phyloP scores from a whole-genome alignment of 2,888 invertebrate genomes.

The Lasioglossum calceatum region DNA sequence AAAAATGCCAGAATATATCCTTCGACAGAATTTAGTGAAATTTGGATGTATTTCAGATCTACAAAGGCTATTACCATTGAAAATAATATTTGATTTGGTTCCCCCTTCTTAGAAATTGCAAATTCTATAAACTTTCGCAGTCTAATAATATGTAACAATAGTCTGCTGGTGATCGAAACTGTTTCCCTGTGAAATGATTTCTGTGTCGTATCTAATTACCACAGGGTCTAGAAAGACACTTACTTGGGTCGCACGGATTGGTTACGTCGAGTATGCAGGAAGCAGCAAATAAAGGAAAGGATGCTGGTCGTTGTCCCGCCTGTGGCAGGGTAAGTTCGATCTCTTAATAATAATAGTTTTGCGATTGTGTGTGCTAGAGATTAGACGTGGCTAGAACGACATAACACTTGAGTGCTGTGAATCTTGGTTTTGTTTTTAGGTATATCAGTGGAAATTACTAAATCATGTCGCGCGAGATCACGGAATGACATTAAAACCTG shows the following conservation, averaged over 20 bases:
- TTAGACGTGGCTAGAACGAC: neutral
- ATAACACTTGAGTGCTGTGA: conserved; percentile 43
- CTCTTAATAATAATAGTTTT: neutral
- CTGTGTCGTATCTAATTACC: neutral
- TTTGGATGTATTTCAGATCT: no score
- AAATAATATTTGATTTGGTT: no score
- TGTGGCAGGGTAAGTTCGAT: conserved; percentile 92
- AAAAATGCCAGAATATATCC: no score
- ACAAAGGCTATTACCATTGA: no score
- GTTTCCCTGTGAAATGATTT: neutral
- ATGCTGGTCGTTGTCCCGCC: conserved; percentile 97
- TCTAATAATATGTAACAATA: neutral
- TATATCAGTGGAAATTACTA: conserved; percentile 96
- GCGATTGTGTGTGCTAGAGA: neutral
- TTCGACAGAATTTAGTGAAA: no score
- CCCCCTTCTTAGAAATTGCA: no score
- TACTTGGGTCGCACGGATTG: conserved; percentile 96
- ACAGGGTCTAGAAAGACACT: conserved; percentile 96
- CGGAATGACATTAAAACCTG: conserved; percentile 95
- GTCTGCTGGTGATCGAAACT: neutral
- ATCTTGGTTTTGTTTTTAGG: conserved; percentile 85
- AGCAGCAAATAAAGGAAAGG: conserved; percentile 97
- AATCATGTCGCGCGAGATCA: conserved; percentile 97
- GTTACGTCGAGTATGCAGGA: conserved; percentile 98
- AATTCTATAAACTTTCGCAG: no score